Evolutionary conservation across 2,888 invertebrate genomes (phyloP).

Genomic region (Lamproptera curius): DNA sequence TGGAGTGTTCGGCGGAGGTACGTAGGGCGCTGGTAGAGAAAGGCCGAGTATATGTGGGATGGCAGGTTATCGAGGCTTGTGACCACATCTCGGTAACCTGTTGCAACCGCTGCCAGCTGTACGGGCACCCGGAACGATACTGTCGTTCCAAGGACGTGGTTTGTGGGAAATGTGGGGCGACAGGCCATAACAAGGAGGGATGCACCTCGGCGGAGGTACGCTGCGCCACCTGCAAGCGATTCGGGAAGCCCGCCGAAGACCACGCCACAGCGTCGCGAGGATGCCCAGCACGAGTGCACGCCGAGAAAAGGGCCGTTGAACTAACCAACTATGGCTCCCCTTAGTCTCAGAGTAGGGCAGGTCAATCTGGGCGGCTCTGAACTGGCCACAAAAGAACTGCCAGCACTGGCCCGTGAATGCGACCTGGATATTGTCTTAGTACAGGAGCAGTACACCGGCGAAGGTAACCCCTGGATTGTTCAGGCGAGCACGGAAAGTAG

Average conservation of each 20-base stretch:
- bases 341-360: not conserved
- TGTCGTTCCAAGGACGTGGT: not conserved
- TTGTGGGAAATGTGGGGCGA: not conserved
- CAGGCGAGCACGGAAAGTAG: conserved; percentile 20
- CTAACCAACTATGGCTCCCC: not conserved
- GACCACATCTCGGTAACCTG: not conserved
- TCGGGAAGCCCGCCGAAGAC: not conserved
- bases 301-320: not conserved
- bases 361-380: too few relatives aligned
- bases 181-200: not conserved
- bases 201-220: not conserved
- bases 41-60: not conserved
- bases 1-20: too few relatives aligned
- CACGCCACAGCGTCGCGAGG: not conserved
- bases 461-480: not conserved
- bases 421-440: too few relatives aligned
- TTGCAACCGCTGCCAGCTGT: not conserved
- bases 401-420: too few relatives aligned
- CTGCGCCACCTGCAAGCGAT: not conserved
- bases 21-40: too few relatives aligned
- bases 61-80: not conserved
- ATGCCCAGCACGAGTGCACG: not conserved
- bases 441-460: too few relatives aligned
- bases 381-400: too few relatives aligned
- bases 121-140: not conserved